Evolutionary conservation across 2,888 invertebrate species (phyloP).

Genomic region (Loripinus fragilis): DNA sequence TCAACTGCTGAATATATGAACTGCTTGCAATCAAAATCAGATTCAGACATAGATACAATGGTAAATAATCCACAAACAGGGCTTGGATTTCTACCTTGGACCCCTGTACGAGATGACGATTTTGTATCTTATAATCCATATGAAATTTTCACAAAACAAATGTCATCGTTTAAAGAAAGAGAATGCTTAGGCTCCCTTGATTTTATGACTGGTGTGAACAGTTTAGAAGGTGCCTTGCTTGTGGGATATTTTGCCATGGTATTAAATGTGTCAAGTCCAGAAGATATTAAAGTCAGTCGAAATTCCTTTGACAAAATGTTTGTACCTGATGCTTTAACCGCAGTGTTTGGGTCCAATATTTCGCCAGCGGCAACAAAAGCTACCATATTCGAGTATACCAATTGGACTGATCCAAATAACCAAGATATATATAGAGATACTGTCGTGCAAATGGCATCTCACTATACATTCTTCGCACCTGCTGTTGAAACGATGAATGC

Average conservation of each 20-base stretch:
- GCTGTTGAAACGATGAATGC: conserved; percentile 93
- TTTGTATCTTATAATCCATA: conserved; percentile 36
- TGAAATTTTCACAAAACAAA: conserved; percentile 28
- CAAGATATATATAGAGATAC: conserved; percentile 90
- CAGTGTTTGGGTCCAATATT: conserved; percentile 9
- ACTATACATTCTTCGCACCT: conserved; percentile 97
- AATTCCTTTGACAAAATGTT: conserved; percentile 31
- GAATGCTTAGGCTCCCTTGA: conserved; percentile 40
- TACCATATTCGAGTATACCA: conserved; percentile 37
- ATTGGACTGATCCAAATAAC: conserved; percentile 84
- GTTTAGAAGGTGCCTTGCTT: conserved; percentile 40
- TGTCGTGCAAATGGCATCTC: conserved; percentile 95
- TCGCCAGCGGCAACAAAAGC: not conserved
- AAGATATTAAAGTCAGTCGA: conserved; percentile 25
- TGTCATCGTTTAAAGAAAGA: conserved; percentile 30
- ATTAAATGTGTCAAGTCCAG: conserved; percentile 15
- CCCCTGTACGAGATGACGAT: conserved; percentile 34
- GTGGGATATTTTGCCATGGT: conserved; percentile 7
- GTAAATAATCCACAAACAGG: conserved; percentile 12
- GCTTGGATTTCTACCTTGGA: conserved; percentile 8
- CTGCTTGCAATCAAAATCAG: conserved; percentile 27
- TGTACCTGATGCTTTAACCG: conserved; percentile 16
- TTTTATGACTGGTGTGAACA: conserved; percentile 40
- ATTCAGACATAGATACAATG: not conserved
- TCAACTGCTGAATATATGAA: not conserved